Base-by-base conservation (phyloP, 2,113 vertebrate species). In the Nipponia nippon region DNA sequence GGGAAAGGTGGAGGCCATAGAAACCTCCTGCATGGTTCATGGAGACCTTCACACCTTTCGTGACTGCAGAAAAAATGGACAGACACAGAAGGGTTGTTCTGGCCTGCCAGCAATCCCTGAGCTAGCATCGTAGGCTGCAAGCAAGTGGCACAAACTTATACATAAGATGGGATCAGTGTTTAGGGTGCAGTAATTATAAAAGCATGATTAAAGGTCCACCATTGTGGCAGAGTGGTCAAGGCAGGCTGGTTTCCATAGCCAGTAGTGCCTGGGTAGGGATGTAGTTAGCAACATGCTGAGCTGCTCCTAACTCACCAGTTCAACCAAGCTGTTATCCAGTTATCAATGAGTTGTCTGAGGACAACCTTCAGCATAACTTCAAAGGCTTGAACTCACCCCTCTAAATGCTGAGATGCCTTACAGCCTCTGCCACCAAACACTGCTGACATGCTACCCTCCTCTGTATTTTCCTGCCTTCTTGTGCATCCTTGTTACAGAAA, bases 111-210 rank as follows among this genome's bases (percentile, higher is more conserved):
- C 23, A 42, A 0, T 7, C 21, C 76, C 69, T 30, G 21, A 53
- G 12, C 10, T 42, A 13, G 9, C 23, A 20, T 0, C 2, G 0
- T 5, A 46, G 38, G 30, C 38, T 38, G 25, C 10, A 11, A 17
- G 11, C 11, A 56, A 40, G 23, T 2, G 50, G 6, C 46, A 20
- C 8, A 4, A 49, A 25, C 8, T 9, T 9, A 12, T 1, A 6
- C 3, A 0, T 16, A 17, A 27, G 40, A 7, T 19, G 13, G 25
- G 34, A 10, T 26, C 18, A 22, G 19, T 16, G 32, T 21, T 72
- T 18, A 18, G 63, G 38, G 4, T 20, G 38, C 34, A 49, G 61
- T 21, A 69, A 7, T 52, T 47, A 3, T 21, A 21, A 59, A 55
- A 23, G 5, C 13, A 7, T 13, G 14, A 22, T 49, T 34, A 13